Evolutionary conservation across 2,888 invertebrate species (phyloP), one percentile per base, ranked within the genome.

Genomic region (Plagodis dolabraria): DNA sequence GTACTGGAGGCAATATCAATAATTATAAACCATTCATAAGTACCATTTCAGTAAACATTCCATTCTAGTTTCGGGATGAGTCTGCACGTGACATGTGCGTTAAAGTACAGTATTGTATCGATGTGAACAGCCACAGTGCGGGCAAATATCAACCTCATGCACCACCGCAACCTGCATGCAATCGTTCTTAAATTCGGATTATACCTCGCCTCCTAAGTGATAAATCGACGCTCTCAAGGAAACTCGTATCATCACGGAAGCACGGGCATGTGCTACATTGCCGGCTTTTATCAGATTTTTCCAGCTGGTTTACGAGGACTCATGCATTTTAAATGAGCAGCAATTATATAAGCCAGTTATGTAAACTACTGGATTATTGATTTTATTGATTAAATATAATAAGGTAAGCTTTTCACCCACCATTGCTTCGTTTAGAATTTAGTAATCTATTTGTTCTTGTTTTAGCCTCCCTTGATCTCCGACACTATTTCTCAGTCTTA

Each of bases 91-190:
- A 75, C 74, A 70, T 68, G 64, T 65, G 74, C 75, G 79, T 79
- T 77, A 77, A 81, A 2, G 1, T 22, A 22, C 4, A 22, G 22
- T 22, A 22, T 22, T 22, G 22, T 22, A 74, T 70, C 49, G 22
- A 22, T 33, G 38, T 34, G 34, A 48, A 38, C 8, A 11, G 45
- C 50, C 55, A 51, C 67, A 57, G 55, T 53, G 58, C 67, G 70
- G 7, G 36, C 36, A 40, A 5, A 40, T 51, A 60, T 67, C 65
- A 67, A 66, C 65, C 79, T 81, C 80, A 81, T 85, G 79, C 77
- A 84, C 81, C 82, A 83, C 64, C 65, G 69, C 71, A 77, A 79
- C 80, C 82, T 85, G 85, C 82, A 83, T 77, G 80, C 81, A 82
- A 86, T 84, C 79, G 84, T 76, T 79, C 72, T 74, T 72, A 77